These are phyloP conservation scores for Alcedo atthis DNA, from an alignment of 2,797 vertebrate species.

Conservation along the genomic window DNA sequence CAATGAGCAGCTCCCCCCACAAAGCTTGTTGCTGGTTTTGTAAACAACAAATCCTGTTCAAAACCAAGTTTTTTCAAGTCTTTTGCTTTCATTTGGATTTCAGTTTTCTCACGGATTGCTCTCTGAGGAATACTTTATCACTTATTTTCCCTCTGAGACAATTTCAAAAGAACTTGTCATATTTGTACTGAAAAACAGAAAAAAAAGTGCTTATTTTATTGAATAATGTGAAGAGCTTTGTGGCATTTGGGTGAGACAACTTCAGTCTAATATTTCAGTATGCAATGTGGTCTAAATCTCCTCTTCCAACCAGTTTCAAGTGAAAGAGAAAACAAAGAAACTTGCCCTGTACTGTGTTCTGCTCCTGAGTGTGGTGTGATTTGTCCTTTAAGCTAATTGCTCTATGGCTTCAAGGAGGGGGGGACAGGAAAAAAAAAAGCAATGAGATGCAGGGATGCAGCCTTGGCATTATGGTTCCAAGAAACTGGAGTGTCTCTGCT, in stretches of 20 bases:
- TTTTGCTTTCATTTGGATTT: not conserved
- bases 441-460: slow-evolving; percentile 59
- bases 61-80: not conserved
- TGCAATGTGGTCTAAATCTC: not conserved
- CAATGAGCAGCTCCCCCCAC: not conserved
- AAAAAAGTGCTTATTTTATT: slow-evolving; percentile 7
- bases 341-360: not conserved
- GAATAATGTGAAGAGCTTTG: not conserved
- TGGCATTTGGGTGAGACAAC: not conserved
- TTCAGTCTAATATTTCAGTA: not conserved
- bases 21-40: not conserved
- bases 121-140: not conserved
- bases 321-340: slow-evolving; percentile 48
- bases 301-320: not conserved
- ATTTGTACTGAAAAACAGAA: not conserved
- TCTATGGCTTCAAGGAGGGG: slow-evolving; percentile 7
- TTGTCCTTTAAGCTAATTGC: slow-evolving; percentile 65
- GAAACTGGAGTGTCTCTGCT: slow-evolving; percentile 64
- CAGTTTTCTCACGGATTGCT: not conserved
- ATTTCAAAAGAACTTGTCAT: not conserved
- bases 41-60: not conserved
- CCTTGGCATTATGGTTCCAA: slow-evolving; percentile 55
- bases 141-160: not conserved
- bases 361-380: not conserved
- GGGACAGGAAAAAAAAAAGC: not conserved